Base-by-base conservation (phyloP, 1,140 invertebrate species). In the Oryctes rhinoceros region DNA sequence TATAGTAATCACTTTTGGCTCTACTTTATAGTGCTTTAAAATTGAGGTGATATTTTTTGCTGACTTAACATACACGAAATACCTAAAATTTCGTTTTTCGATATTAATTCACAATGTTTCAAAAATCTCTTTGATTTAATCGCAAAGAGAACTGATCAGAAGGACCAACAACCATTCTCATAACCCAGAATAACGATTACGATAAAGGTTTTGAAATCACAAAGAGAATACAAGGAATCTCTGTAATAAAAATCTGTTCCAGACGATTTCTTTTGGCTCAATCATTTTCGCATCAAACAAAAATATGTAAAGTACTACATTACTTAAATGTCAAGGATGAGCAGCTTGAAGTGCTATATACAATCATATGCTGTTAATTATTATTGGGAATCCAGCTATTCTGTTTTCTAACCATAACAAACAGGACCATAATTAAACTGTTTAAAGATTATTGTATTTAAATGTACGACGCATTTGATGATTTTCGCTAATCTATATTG, bases 311-410 rank as follows among this genome's bases (percentile, higher is more conserved):
- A 35, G 5, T 35, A 24, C 9, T 71, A 71, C 65, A 59, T 59
- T 59, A n/a, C 15, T 59, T 13, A 71, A 71, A 71, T 71, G 65
- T 71, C 65, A 71, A 71, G 65, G 65, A 71, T 71, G 65, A 30
- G 9, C 7, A 71, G 4, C 65, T 71, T 71, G 3, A 71, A 35
- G 24, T 35, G 13, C 7, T 37, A 71, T 37, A 30, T 71, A 71
- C 1, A 37, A n/a, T 4, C 62, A 30, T 9, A 59, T n/a, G 3
- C 5, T 6, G 10, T 71, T 71, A 71, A 71, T 71, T 71, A 35
- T 71, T 35, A 71, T 35, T 62, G 5, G 53, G 53, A 62, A 11
- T 7, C 53, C 3, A 13, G 5, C 53, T 3, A 62, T 62, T 18
- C 20, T 5, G 53, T 10, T 62, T n/a, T 13, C 5, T 62, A 71